Conservation (phyloP, 2,113 vertebrate species). For the Percopsis transmontana region DNA sequence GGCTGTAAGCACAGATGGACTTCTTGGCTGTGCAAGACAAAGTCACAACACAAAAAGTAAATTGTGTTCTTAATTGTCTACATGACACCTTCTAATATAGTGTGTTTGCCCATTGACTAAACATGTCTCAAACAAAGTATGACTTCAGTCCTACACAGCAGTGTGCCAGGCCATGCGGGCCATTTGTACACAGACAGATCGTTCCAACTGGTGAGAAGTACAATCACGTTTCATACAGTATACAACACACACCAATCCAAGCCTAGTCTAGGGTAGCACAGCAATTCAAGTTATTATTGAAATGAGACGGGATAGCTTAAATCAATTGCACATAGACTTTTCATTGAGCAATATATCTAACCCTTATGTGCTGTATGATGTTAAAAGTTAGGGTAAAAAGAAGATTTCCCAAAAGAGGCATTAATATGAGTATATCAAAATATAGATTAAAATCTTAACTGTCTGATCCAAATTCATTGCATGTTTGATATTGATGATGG, state of each 20-base stretch:
- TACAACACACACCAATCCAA: not conserved
- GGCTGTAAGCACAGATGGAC: constrained; percentile 7
- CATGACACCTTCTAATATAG: constrained; percentile 1
- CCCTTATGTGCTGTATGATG: too few relatives aligned
- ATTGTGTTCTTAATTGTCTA: constrained; percentile 11
- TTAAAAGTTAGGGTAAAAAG: too few relatives aligned
- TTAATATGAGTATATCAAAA: not conserved
- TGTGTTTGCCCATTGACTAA: not conserved
- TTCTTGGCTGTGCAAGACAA: constrained; percentile 29
- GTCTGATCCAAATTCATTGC: not conserved
- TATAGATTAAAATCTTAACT: not conserved
- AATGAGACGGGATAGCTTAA: not conserved
- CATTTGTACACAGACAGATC: not conserved
- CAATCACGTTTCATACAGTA: not conserved
- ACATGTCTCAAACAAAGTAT: constrained; percentile 1
- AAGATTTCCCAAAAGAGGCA: too few relatives aligned
- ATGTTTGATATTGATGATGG: not conserved
- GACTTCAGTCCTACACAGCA: not conserved
- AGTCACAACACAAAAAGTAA: constrained; percentile 7
- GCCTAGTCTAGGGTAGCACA: not conserved
- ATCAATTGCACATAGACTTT: not conserved
- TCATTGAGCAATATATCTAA: not conserved
- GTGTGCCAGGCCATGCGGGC: not conserved
- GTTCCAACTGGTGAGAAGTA: not conserved
- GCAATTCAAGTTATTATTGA: not conserved